These are phyloP conservation scores for Molorchus minor DNA, from an alignment of 2,888 invertebrate genomes.

Conservation along the genomic window DNA sequence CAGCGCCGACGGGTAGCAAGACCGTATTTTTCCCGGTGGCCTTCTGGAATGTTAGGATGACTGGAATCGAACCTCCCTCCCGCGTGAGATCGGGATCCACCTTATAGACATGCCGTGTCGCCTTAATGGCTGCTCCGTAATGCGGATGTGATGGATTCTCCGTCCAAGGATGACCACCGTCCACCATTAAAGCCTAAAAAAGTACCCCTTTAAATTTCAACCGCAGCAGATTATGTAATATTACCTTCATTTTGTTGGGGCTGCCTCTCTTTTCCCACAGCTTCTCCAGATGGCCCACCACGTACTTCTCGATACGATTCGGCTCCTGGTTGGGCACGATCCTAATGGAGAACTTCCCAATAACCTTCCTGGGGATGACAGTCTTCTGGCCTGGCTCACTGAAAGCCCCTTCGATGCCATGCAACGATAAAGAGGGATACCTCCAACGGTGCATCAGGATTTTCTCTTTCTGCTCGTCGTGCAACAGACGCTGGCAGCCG, in stretches of 20 bases:
- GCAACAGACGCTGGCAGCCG: slow-evolving; percentile 74
- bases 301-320: slow-evolving; percentile 80
- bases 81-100: slow-evolving; percentile 93
- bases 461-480: slow-evolving; percentile 81
- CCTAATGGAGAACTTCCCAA: slow-evolving; percentile 96
- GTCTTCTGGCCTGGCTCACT: slow-evolving; percentile 94
- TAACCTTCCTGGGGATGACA: slow-evolving; percentile 92
- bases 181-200: slow-evolving; percentile 47
- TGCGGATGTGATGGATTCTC: slow-evolving; percentile 92
- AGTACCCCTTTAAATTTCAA: no score
- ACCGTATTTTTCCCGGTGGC: slow-evolving; percentile 93
- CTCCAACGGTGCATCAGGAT: slow-evolving; percentile 96
- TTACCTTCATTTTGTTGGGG: slow-evolving; percentile 84
- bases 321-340: slow-evolving; percentile 96
- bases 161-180: slow-evolving; percentile 90
- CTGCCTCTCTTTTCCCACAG: slow-evolving; percentile 83
- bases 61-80: slow-evolving; percentile 98
- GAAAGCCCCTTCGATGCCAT: slow-evolving; percentile 92
- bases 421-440: slow-evolving; percentile 90
- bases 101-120: slow-evolving; percentile 84
- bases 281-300: slow-evolving; percentile 78
- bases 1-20: slow-evolving; percentile 92
- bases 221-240: not conserved
- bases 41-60: slow-evolving; percentile 92
- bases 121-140: slow-evolving; percentile 86